Percentiles rank a stretch among this genome's conserved stretches.
These are phyloP conservation scores for Coleophora deauratella DNA, from an alignment of 2,888 invertebrate genomes.

Conservation along the genomic window DNA sequence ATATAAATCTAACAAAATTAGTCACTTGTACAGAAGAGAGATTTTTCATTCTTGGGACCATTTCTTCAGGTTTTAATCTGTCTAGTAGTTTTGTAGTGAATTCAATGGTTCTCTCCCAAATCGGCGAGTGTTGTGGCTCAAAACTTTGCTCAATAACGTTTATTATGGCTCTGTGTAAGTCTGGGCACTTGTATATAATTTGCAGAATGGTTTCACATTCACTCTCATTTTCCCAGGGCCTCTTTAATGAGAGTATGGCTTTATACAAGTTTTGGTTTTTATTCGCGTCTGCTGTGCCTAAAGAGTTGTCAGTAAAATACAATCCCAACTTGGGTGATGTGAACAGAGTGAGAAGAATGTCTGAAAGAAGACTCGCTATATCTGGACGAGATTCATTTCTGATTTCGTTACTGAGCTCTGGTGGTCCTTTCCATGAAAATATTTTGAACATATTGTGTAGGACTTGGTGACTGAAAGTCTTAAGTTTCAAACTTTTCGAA, in stretches of 20 bases:
- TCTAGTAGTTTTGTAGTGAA: slow-evolving; percentile 62
- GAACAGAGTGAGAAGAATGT: slow-evolving; percentile 81
- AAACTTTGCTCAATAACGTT: slow-evolving; percentile 74
- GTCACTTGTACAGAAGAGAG: slow-evolving; percentile 67
- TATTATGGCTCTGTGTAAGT: slow-evolving; percentile 78
- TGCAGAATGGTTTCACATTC: slow-evolving; percentile 77
- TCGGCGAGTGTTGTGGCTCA: slow-evolving; percentile 72
- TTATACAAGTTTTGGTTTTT: slow-evolving; percentile 77
- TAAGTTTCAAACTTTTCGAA: slow-evolving; percentile 82
- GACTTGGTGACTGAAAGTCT: slow-evolving; percentile 79
- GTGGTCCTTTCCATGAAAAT: slow-evolving; percentile 84
- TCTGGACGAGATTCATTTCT: slow-evolving; percentile 41
- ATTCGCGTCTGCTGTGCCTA: slow-evolving; percentile 75
- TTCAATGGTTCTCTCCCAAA: slow-evolving; percentile 65
- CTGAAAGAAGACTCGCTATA: slow-evolving; percentile 76
- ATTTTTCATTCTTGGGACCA: slow-evolving; percentile 58
- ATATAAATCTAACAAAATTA: slow-evolving; percentile 62
- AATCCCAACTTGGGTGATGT: slow-evolving; percentile 86
- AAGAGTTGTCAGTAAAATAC: slow-evolving; percentile 80
- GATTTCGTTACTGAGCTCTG: slow-evolving; percentile 48
- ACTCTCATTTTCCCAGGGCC: slow-evolving; percentile 80
- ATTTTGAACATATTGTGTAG: slow-evolving; percentile 79
- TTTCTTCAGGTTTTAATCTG: slow-evolving; percentile 60
- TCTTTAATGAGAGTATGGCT: slow-evolving; percentile 76
- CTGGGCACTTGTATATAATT: slow-evolving; percentile 80